These are phyloP conservation scores for Ceyx erithaca DNA, from an alignment of 2,797 vertebrate species.

Conservation along the genomic window DNA sequence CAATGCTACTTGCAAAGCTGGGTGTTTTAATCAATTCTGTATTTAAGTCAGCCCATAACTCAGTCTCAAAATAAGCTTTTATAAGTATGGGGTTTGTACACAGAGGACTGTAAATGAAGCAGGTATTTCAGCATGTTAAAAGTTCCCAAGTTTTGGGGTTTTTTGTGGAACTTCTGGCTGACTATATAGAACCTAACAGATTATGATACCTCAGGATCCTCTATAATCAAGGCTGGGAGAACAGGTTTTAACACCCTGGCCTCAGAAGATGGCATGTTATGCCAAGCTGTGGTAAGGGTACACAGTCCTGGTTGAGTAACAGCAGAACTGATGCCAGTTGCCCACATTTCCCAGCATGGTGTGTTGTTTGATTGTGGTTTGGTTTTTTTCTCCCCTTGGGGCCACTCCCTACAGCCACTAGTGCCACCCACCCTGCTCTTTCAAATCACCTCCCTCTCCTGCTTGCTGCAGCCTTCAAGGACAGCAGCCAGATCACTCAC, in stretches of 20 bases:
- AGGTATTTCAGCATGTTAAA: background rate
- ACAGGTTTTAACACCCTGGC: background rate
- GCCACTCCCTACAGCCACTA: background rate
- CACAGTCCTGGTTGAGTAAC: background rate
- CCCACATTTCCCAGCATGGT: background rate
- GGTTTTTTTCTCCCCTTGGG: no score
- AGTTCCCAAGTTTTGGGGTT: background rate
- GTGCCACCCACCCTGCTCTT: background rate
- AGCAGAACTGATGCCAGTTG: background rate
- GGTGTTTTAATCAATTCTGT: background rate
- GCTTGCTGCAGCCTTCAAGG: background rate
- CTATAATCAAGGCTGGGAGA: background rate
- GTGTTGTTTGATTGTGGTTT: no score
- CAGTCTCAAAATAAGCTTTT: background rate
- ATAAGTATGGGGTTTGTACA: background rate
- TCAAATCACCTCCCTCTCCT: background rate
- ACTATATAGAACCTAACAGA: background rate
- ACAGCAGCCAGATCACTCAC: background rate
- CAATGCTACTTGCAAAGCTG: background rate
- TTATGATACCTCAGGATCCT: background rate
- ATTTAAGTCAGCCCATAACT: background rate
- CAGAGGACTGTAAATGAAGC: background rate
- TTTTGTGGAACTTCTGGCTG: background rate
- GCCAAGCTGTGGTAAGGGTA: background rate
- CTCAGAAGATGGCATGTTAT: rapidly evolving